Conservation (phyloP, 2,113 vertebrate genomes). For the Tiliqua scincoides region DNA sequence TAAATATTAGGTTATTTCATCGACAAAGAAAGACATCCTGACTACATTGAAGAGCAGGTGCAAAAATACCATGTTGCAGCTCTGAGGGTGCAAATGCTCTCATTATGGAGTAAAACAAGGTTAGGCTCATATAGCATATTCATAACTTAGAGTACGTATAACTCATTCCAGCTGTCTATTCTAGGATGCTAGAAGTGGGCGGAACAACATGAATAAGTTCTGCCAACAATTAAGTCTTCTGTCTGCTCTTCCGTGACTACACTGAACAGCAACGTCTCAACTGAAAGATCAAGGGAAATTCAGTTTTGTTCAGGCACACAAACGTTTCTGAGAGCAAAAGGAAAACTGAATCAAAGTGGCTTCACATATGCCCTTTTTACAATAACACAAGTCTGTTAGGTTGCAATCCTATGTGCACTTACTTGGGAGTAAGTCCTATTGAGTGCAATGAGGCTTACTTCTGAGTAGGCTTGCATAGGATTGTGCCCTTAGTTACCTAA, state of each 20-base stretch:
- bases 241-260: not conserved
- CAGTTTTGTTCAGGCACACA: not conserved
- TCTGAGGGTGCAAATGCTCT: not conserved
- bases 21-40: not conserved
- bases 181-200: not conserved
- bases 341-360: not conserved
- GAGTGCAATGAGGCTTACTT: too few relatives aligned
- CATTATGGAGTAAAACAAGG: not conserved
- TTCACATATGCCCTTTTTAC: not conserved
- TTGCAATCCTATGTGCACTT: not conserved
- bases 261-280: not conserved
- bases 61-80: not conserved
- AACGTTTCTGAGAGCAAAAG: not conserved
- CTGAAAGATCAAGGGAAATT: not conserved
- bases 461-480: too few relatives aligned
- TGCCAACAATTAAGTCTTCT: not conserved
- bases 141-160: not conserved
- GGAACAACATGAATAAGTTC: not conserved
- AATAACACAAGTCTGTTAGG: not conserved
- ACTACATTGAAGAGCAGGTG: not conserved
- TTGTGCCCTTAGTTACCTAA: too few relatives aligned
- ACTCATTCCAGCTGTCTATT: not conserved
- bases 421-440: too few relatives aligned
- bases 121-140: not conserved
- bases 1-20: not conserved